Percentiles rank a stretch among this genome's conserved stretches.
phyloP scores from a whole-genome alignment of 1,140 invertebrate genomes.

The Wiebesia pumilae region DNA sequence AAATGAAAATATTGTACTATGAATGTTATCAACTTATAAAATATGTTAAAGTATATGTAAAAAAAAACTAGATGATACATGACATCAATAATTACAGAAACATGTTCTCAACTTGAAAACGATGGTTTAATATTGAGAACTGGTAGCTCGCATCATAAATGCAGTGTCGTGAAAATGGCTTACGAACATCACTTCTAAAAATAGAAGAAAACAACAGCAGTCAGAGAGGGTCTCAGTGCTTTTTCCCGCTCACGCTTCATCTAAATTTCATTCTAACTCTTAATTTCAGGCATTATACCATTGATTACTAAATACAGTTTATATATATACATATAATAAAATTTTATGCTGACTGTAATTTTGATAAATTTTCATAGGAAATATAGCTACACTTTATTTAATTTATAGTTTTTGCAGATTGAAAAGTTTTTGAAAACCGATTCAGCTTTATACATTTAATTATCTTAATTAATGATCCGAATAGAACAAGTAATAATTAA shows the following conservation, averaged over 20 bases:
- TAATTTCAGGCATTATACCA: neutral
- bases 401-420: too few species aligned
- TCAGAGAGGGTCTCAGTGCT: neutral
- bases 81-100: neutral
- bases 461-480: too few species aligned
- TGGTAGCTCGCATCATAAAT: conserved; percentile 9
- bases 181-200: conserved; percentile 30
- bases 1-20: neutral
- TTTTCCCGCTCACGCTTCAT: neutral
- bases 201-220: conserved; percentile 38
- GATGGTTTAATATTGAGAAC: neutral
- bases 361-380: neutral
- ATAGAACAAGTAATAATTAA: too few species aligned
- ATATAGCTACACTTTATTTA: too few species aligned
- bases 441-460: too few species aligned
- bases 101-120: neutral
- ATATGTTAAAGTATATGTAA: neutral
- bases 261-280: neutral
- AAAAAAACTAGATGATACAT: neutral
- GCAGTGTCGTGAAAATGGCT: conserved; percentile 34
- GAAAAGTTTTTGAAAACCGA: too few species aligned
- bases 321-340: neutral
- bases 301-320: neutral
- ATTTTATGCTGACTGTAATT: neutral
- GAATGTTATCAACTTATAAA: neutral